Conservation (phyloP, 2,888 invertebrate genomes). For the Thecophora atra region DNA sequence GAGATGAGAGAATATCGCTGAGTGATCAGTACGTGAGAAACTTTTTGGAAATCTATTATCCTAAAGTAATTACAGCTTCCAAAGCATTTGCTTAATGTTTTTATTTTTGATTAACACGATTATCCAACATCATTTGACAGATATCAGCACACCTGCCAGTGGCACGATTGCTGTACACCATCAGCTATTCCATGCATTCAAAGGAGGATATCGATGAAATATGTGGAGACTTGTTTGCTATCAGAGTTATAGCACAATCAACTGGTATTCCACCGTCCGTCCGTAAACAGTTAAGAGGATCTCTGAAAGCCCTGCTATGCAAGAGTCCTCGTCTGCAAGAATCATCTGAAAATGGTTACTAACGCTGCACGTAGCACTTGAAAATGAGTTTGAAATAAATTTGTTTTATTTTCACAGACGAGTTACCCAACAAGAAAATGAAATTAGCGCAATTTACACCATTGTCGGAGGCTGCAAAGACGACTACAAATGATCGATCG, state of each 20-base stretch:
- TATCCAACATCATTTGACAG: conserved; percentile 44
- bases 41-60: conserved; percentile 88
- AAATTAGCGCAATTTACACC: conserved; percentile 42
- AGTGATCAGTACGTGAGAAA: conserved; percentile 86
- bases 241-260: conserved; percentile 65
- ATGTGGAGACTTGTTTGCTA: conserved; percentile 66
- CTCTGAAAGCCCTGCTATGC: conserved; percentile 59
- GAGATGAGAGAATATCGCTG: conserved; percentile 87
- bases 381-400: neutral
- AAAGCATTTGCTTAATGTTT: neutral
- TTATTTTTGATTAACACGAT: neutral
- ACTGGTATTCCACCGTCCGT: conserved; percentile 64
- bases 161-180: conserved; percentile 64
- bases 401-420: conserved; percentile 47
- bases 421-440: conserved; percentile 52
- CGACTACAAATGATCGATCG: conserved; percentile 45
- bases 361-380: neutral
- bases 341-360: conserved; percentile 58
- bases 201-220: conserved; percentile 66
- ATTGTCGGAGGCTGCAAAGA: conserved; percentile 43
- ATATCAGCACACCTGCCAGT: conserved; percentile 64
- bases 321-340: conserved; percentile 60
- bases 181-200: conserved; percentile 64
- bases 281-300: conserved; percentile 62
- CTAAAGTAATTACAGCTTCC: conserved; percentile 73